Evolutionary conservation across 2,113 vertebrate genomes (phyloP).

Genomic region (Leuciscus idus): DNA sequence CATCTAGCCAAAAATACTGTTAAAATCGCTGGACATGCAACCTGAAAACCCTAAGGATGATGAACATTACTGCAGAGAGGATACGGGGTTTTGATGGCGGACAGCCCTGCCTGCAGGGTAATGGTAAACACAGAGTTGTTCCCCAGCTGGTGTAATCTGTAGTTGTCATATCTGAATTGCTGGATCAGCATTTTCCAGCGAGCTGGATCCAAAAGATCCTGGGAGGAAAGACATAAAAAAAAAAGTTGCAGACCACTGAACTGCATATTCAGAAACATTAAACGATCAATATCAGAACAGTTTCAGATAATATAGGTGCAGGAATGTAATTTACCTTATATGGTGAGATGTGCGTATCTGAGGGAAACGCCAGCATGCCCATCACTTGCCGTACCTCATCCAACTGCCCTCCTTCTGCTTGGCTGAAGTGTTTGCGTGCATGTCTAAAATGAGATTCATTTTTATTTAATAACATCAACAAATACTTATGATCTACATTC

Average conservation of each 20-base stretch:
- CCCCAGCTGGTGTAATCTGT: constrained; percentile 98
- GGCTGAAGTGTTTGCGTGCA: constrained; percentile 97
- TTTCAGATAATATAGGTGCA: background rate
- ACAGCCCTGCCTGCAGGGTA: constrained; percentile 97
- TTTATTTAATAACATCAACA: background rate
- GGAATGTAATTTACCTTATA: constrained; percentile 85
- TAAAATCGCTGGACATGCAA: background rate
- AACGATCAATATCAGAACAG: background rate
- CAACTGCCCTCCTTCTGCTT: constrained; percentile 96
- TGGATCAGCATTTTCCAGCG: constrained; percentile 99
- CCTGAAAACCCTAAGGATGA: background rate
- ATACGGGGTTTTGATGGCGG: constrained; percentile 99
- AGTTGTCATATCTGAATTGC: constrained; percentile 99
- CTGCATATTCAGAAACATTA: background rate
- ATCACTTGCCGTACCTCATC: constrained; percentile 98
- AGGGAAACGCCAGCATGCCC: constrained; percentile 99
- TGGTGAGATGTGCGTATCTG: constrained; percentile 97
- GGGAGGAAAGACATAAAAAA: constrained; percentile 42
- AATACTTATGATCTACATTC: too few relatives aligned
- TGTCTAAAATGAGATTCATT: constrained; percentile 78
- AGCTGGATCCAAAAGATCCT: constrained; percentile 98
- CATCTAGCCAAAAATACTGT: background rate
- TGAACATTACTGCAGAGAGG: constrained; percentile 68
- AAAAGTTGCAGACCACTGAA: background rate
- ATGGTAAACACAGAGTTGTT: constrained; percentile 99